Evolutionary conservation across 2,888 invertebrate species (phyloP), one percentile per base, ranked within the genome.

Genomic region (Yponomeuta sedellus): DNA sequence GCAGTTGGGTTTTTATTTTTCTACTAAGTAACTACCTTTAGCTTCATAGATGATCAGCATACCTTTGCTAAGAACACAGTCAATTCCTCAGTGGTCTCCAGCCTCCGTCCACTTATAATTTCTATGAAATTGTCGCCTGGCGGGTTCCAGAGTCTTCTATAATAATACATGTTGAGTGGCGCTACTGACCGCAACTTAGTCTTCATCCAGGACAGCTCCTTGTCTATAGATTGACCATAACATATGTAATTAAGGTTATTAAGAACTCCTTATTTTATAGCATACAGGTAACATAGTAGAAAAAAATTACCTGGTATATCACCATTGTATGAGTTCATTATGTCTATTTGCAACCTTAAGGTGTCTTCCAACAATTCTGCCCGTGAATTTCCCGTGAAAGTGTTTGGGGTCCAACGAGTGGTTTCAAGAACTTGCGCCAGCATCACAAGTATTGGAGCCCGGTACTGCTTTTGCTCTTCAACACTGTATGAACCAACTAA

Each of bases 381-480:
- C 1, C 16, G 44, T n/a, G 79, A 75, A 16, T 72, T 68, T 0
- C 72, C 16, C 61, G 71, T 67, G 73, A 84, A 91, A 52, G 80
- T 80, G 25, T 76, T 75, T 10, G 86, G 77, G 65, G 80, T 84
- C 86, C 88, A 87, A 25, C 91, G 74, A 1, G 83, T 79, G 2
- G 75, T 72, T 68, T 87, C 83, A 63, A 91, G 69, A 2, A 88
- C 78, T 73, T 88, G 89, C 12, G 80, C 87, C 22, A 89, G 68
- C 86, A 88, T 86, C 0, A 84, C 87, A 57, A 91, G 70, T 74
- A 87, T 78, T 16, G 91, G 89, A 12, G 87, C 86, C 61, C 88
- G 77, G 70, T 84, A 88, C 64, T 75, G 72, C 59, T 77, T n/a
- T 57, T 88, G 70, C 61, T 89, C 87, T 10, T 76, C 72, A 4